Evolutionary conservation across 2,797 vertebrate genomes (phyloP), one percentile per base, ranked within the genome.

Genomic region (Hoplostethus mediterraneus): DNA sequence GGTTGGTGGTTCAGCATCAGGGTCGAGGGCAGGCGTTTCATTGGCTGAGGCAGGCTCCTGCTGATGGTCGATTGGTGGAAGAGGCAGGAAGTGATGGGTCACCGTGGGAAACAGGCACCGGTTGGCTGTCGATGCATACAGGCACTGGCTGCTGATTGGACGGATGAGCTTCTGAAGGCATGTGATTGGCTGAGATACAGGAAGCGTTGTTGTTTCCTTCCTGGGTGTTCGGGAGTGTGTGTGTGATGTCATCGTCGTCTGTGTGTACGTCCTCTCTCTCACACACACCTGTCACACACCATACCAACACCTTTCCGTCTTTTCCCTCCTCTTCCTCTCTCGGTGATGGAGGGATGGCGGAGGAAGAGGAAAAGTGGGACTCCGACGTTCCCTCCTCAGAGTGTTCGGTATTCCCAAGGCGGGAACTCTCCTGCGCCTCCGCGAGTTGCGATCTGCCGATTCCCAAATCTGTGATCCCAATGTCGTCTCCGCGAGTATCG

Each of bases 241-340:
- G 45, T 17, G 14, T 21, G 21, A 21, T 5, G 25, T 4, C 28
- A 1, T 49, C 21, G 13, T 31, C 17, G 38, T 85, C 6, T 12
- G 61, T 2, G 25, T 31, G 17, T 8, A 79, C 72, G 0, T 4
- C 45, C 0, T 62, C 65, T 0, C 48, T 61, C 51, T 91, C 85
- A 1, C 89, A 90, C 67, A 91, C 84, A 11, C 88, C 79, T 0
- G 86, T 87, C 61, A 92, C 88, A 47, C 89, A 92, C 89, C 91
- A 92, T 0, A 85, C 87, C 0, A 75, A 53, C 55, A 83, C 90
- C 44, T 73, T 72, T 0, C 79, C 75, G 44, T 81, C 60, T 14
- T 61, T 52, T 0, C 48, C 69, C 6, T 67, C 62, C 21, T 21
- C 21, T 21, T 21, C 21, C 21, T 21, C 21, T 21, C 21, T 21